phyloP scores from a whole-genome alignment of 2,888 invertebrate species.

The Heliconius ismenius region DNA sequence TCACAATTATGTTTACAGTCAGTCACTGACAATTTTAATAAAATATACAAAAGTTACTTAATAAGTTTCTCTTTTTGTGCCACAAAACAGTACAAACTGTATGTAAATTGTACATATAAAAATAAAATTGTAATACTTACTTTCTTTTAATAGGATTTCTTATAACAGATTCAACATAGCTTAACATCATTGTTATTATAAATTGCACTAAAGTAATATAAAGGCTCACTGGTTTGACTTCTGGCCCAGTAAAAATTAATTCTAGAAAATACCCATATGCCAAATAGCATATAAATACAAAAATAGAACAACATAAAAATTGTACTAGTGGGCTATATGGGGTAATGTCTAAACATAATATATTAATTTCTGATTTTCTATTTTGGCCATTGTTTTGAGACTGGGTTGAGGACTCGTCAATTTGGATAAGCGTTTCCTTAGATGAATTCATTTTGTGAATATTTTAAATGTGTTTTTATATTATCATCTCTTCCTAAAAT shows the following conservation, averaged over 20 bases:
- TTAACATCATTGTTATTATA: constrained; percentile 90
- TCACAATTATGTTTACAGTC: no score
- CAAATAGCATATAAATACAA: constrained; percentile 93
- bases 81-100: no score
- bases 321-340: constrained; percentile 85
- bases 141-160: constrained; percentile 83
- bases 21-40: no score
- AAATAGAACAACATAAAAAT: constrained; percentile 88
- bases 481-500: neutral
- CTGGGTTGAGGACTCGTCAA: constrained; percentile 50
- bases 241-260: constrained; percentile 93
- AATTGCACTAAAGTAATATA: constrained; percentile 96
- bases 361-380: constrained; percentile 78
- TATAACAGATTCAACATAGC: constrained; percentile 86
- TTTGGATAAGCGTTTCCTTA: constrained; percentile 67
- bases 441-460: constrained; percentile 52
- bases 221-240: constrained; percentile 94
- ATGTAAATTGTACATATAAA: neutral
- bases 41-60: no score
- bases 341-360: constrained; percentile 88
- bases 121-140: constrained; percentile 58
- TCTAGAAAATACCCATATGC: constrained; percentile 96
- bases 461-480: neutral
- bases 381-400: constrained; percentile 48
- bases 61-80: no score